Evolutionary conservation across 2,797 vertebrate genomes (phyloP), one percentile per base, ranked within the genome.

Genomic region (Sorex maritimensis): DNA sequence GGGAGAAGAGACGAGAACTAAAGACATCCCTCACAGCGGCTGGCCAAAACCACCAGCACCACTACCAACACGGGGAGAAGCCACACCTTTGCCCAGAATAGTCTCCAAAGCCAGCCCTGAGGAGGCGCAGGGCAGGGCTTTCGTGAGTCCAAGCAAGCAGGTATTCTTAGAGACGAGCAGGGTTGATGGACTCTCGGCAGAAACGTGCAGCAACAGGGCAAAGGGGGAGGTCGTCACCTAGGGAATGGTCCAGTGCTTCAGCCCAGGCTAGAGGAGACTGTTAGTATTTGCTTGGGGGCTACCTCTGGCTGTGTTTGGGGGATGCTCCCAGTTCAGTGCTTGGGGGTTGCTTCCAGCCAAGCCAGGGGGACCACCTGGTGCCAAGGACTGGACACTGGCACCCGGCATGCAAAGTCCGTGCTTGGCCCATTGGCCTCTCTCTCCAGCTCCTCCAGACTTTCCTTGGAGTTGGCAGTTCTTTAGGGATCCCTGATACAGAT

Each of bases 21-120:
- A 90, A 77, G 87, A 83, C 21, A 85, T 82, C 41, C 71, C 69
- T 94, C 88, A 65, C 91, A 94, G 52, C 30, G 68, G 15, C 15
- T 41, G 12, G n/a, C 11, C 34, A 41, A 63, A 46, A 44, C 21
- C 6, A 28, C 15, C 58, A 6, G 58, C 78, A 61, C 2, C 65
- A 17, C 19, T 8, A 6, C 34, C 68, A 79, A 49, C 15, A 69
- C 19, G 68, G 14, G 46, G 4, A 72, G 63, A 80, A 61, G 52
- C 41, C 63, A 80, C 26, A 23, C 7, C 13, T 65, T 30, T 23
- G 17, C 58, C 52, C 44, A 71, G 83, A 26, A 41, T 91, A 73
- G 38, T 83, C 77, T 95, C 17, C 69, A 41, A 90, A 88, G 38
- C 15, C 77, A 91, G 17, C 17, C 67, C 0, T 61, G 44, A 86